Conservation (phyloP, 2,113 vertebrate species). For the Sinocyclocheilus grahami region DNA sequence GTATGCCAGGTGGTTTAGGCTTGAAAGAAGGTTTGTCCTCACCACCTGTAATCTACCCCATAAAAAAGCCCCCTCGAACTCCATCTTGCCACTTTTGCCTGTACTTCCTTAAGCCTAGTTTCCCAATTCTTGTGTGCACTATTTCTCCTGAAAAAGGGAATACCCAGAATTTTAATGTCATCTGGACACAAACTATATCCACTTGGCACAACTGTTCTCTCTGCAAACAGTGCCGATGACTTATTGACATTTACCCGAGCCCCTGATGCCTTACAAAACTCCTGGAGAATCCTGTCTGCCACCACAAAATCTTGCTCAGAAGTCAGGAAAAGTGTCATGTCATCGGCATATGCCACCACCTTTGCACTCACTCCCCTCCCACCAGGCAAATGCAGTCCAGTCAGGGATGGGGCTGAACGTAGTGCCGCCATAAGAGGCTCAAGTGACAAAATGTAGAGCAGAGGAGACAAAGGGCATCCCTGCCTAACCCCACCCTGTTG, state of each 20-base stretch:
- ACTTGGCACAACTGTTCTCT: neutral
- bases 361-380: neutral
- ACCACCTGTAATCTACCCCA: neutral
- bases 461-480: slow-evolving; percentile 18
- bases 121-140: neutral
- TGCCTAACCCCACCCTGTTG: slow-evolving; percentile 6
- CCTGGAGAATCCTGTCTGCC: neutral
- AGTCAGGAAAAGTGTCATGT: neutral
- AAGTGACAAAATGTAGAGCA: slow-evolving; percentile 9
- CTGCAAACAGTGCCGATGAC: neutral
- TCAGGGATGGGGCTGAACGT: neutral
- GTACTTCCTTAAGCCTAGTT: no score
- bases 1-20: neutral
- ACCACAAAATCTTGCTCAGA: neutral
- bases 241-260: neutral
- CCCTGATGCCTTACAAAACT: neutral
- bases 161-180: neutral
- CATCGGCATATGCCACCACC: neutral
- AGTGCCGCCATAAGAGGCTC: neutral
- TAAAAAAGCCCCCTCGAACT: neutral
- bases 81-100: neutral
- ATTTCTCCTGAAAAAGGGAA: neutral
- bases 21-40: no score
- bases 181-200: neutral
- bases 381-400: neutral